Evolutionary conservation across 37 sponge, comb jelly and placozoan genomes (phyloP).

Genomic region (Agelas oroides): DNA sequence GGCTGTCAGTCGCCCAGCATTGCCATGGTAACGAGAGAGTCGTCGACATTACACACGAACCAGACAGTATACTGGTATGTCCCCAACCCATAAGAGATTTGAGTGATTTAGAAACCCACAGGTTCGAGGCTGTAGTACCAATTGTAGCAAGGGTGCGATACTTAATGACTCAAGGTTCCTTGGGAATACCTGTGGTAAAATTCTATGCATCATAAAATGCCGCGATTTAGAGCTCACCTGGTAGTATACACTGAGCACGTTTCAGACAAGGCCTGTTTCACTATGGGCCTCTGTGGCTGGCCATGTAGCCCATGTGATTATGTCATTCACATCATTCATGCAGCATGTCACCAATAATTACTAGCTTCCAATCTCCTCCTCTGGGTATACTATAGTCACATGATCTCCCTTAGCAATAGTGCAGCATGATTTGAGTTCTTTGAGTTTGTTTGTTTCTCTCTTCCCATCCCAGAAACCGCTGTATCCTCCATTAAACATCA

Average conservation of each 20-base stretch:
- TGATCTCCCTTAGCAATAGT: too few species aligned
- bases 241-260: too few species aligned
- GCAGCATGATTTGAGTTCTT: background rate
- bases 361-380: background rate
- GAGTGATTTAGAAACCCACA: background rate
- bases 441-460: too few species aligned
- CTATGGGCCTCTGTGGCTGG: too few species aligned
- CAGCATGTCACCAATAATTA: too few species aligned
- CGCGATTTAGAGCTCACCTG: too few species aligned
- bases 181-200: too few species aligned
- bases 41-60: conserved; percentile 28
- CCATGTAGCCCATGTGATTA: too few species aligned
- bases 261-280: too few species aligned
- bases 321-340: too few species aligned
- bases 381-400: background rate
- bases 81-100: background rate
- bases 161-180: background rate
- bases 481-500: conserved; percentile 89
- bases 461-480: conserved; percentile 53
- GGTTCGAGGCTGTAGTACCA: too few species aligned
- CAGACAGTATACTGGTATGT: conserved; percentile 28
- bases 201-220: too few species aligned
- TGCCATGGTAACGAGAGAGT: conserved; percentile 37
- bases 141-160: background rate
- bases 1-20: conserved; percentile 91